Conservation (phyloP, 2,113 vertebrate species). For the Myotis lucifugus region DNA sequence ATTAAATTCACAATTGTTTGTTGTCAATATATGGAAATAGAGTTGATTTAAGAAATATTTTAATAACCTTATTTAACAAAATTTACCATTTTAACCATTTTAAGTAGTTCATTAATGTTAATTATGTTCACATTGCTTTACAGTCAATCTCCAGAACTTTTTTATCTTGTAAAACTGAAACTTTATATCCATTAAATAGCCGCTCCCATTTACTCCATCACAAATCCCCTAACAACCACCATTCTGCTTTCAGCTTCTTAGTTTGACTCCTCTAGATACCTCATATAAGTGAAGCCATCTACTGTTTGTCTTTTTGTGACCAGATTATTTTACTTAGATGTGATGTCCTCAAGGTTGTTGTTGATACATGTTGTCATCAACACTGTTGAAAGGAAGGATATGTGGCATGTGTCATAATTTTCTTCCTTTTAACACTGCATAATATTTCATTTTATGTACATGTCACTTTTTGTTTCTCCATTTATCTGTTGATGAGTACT, state of each 20-base stretch:
- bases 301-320: neutral
- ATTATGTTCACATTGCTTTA: neutral
- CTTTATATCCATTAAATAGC: neutral
- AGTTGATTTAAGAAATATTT: neutral
- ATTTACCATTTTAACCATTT: neutral
- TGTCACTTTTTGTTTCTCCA: neutral
- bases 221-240: neutral
- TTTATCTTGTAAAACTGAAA: slow-evolving; percentile 28
- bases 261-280: neutral
- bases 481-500: neutral
- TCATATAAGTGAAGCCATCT: neutral
- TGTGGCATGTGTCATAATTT: neutral
- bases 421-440: neutral
- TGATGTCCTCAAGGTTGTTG: neutral
- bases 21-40: neutral
- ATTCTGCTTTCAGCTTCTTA: neutral
- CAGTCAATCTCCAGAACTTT: neutral
- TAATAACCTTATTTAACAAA: neutral
- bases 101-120: neutral
- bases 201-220: neutral
- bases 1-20: neutral
- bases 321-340: neutral
- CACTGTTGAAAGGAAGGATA: neutral
- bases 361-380: neutral
- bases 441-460: neutral